Evolutionary conservation across 2,888 invertebrate species (phyloP), one percentile per base, ranked within the genome.

Genomic region (Notodonta dromedarius): DNA sequence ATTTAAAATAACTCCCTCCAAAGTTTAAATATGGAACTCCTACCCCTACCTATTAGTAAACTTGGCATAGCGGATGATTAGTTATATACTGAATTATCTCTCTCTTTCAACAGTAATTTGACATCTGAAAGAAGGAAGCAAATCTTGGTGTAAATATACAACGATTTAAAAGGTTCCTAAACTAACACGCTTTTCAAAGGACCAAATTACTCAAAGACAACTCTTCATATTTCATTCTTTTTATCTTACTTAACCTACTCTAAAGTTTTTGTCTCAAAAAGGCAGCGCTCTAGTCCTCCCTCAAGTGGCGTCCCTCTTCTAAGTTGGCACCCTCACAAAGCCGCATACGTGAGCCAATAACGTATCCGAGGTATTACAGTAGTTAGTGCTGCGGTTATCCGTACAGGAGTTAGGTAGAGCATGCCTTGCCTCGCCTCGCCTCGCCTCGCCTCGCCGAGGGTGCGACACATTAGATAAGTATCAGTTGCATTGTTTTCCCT

Each of bases 401-500:
- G 66, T 16, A 48, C 39, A 48, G 57, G 40, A 57, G 60, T 52
- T 68, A 63, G 63, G 59, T 46, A 61, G 64, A 66, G 59, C 62
- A 62, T 53, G 56, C 42, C 53, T 39, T 51, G 59, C 48, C 48
- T 50, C 42, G 42, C 42, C 42, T 12, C 42, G 42, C 11, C 11
- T 42, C 56, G 59, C 48, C 48, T 50, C 42, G 42, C 42, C 42
- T 11, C 42, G 42, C 42, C 11, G 9, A 42, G 32, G 44, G 46
- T 42, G 46, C n/a, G 32, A 55, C 51, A 59, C 57, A 57, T 57
- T 50, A 63, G 69, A 71, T 73, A 63, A 66, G 65, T 69, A 70
- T 74, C 73, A 63, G 56, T 70, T 69, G 67, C 73, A 66, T 70
- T 67, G 67, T 70, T 69, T 74, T 69, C 66, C 59, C 74, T 76